Base-by-base conservation (phyloP, 2,888 invertebrate species). In the Scaptodrosophila latifasciaeformis region DNA sequence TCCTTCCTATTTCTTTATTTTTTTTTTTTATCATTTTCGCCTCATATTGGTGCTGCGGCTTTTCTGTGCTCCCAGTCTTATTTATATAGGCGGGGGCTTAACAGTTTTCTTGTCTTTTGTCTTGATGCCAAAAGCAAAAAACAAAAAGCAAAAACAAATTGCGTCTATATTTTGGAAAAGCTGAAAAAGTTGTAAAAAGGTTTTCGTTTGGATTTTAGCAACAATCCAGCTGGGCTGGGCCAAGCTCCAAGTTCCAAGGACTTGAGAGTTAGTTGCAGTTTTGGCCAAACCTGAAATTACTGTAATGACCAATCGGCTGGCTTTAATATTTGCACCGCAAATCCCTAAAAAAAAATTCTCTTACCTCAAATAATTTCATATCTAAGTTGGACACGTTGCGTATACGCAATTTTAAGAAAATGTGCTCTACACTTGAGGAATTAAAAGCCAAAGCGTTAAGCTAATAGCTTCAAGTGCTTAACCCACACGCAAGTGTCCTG, bases 401-500 rank as follows among this genome's bases (percentile, higher is more conserved):
- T 74, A 74, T 66, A 64, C 64, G 68, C 70, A 74, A 77, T 77
- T 74, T 61, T 70, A 68, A 60, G n/a, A 15, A 7, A 24, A 5
- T n/a, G n/a, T n/a, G n/a, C n/a, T n/a, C n/a, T n/a, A n/a, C n/a
- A n/a, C n/a, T n/a, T n/a, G n/a, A n/a, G 64, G 74, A 77, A 74
- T 74, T 74, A 74, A 74, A 53, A 68, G 59, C 56, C 50, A 47
- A 61, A 56, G 52, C 61, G 74, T 77, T 68, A 63, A 59, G 70
- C 76, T 70, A 71, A 74, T 74, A 70, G 77, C 68, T 64, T 74
- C 64, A 70, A 74, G 74, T 78, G 74, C 75, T 74, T 70, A 74
- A 65, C 61, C 59, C 54, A 52, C 77, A 74, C 60, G 57, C 66
- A 12, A 31, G 21, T 21, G 12, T 40, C 21, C 39, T 21, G 18